Percentiles rank a stretch among this genome's conserved stretches.
phyloP scores from a whole-genome alignment of 2,888 invertebrate species.

The Empis stercorea region DNA sequence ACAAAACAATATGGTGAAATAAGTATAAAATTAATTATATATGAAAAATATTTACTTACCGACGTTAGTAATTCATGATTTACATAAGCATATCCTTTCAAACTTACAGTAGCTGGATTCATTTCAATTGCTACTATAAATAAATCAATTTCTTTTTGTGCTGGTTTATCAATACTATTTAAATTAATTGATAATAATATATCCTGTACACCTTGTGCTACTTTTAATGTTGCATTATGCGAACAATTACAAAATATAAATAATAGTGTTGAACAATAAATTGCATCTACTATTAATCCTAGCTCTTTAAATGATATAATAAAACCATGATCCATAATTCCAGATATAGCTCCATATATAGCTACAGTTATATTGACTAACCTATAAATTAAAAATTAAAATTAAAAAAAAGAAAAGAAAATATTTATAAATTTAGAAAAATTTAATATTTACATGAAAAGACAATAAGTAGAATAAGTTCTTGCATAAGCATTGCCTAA shows the following conservation, averaged over 20 bases:
- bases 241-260: slow-evolving; percentile 56
- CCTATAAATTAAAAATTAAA: slow-evolving; percentile 33
- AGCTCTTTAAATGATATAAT: slow-evolving; percentile 52
- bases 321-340: slow-evolving; percentile 52
- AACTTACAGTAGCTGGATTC: slow-evolving; percentile 54
- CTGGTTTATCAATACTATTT: slow-evolving; percentile 41
- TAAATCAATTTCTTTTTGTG: slow-evolving; percentile 52
- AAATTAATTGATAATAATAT: slow-evolving; percentile 46
- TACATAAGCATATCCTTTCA: slow-evolving; percentile 50
- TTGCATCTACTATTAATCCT: slow-evolving; percentile 47
- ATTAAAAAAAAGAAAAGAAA: not conserved
- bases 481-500: slow-evolving; percentile 55
- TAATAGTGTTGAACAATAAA: slow-evolving; percentile 46
- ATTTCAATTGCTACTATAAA: slow-evolving; percentile 54
- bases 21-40: too few relatives aligned
- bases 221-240: slow-evolving; percentile 47
- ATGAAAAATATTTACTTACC: slow-evolving; percentile 36
- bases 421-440: not conserved
- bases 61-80: slow-evolving; percentile 50
- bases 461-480: slow-evolving; percentile 52
- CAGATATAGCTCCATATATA: slow-evolving; percentile 51
- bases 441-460: slow-evolving; percentile 55
- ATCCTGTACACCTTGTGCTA: slow-evolving; percentile 48
- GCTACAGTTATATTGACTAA: slow-evolving; percentile 53
- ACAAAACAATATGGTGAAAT: too few relatives aligned